Conservation (phyloP, 23 tunicate species). For the Clavelina lepadiformis region DNA sequence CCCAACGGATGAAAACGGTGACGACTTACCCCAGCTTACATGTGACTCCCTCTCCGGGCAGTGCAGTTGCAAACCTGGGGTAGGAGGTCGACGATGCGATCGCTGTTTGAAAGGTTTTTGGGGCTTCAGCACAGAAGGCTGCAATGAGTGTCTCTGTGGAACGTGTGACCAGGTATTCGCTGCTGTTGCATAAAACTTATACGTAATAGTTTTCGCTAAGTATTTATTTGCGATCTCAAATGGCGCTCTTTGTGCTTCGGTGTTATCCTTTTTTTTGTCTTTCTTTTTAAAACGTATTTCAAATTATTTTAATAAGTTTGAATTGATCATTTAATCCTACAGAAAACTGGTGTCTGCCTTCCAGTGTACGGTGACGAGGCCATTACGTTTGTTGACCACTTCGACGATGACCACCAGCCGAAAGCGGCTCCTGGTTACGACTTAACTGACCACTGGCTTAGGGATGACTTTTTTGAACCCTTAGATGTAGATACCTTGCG, state of each 20-base stretch:
- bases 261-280: too few relatives aligned
- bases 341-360: conserved; percentile 25
- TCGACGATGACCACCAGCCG: not conserved
- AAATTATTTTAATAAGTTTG: too few relatives aligned
- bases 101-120: conserved; percentile 55
- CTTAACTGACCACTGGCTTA: not conserved
- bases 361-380: conserved; percentile 16
- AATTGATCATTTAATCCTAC: not conserved
- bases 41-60: conserved; percentile 49
- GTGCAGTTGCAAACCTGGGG: conserved; percentile 66
- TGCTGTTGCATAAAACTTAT: conserved; percentile 1
- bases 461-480: not conserved
- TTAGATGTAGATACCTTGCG: too few relatives aligned
- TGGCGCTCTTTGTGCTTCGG: too few relatives aligned
- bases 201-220: too few relatives aligned
- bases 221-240: too few relatives aligned
- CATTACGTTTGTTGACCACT: conserved; percentile 3
- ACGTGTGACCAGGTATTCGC: conserved; percentile 48
- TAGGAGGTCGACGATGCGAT: conserved; percentile 63
- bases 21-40: not conserved
- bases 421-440: conserved; percentile 5
- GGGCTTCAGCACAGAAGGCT: conserved; percentile 55
- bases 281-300: too few relatives aligned
- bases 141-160: conserved; percentile 46
- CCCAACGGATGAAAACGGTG: not conserved